Evolutionary conservation across 2,797 vertebrate genomes (phyloP), one percentile per base, ranked within the genome.

Genomic region (Acestrorhynchus altus): DNA sequence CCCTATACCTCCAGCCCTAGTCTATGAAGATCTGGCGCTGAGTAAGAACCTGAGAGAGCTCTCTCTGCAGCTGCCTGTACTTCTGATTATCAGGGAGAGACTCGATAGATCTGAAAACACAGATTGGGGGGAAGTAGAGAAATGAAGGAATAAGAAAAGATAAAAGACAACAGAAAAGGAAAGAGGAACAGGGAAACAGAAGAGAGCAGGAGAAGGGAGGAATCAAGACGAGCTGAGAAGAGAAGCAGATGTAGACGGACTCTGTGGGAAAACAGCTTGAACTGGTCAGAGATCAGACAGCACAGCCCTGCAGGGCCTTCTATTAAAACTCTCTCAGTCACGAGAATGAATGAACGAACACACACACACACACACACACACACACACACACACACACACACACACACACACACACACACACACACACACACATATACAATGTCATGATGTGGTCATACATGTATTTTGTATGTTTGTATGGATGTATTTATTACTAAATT

Each of bases 1-100:
- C 92, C 87, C 78, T 94, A 90, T 98, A 98, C 96, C 97, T 98
- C 94, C 91, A 89, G 89, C 91, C 89, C 95, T 96, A 98, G 87
- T 99, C 97, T 95, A 98, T 98, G 96, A 96, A 97, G 96, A 96
- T 97, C 96, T 99, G 98, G 90, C 98, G 96, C 94, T 99, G 98
- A 88, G 97, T 99, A 93, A 99, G 92, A 90, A 99, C 98, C 93
- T 99, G 98, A 86, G 97, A 99, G 90, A 99, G 96, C 88, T 99
- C 98, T 91, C 95, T 95, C 95, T 99, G 97, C 94, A 99, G 93
- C 95, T 98, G 97, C 89, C 96, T 95, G 94, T 97, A 98, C 94
- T 97, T 99, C 95, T 97, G 94, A 95, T 97, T 98, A 96, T 99
- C 98, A 2, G 97, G 97, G 90, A 99, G 95, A 94, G 96, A 97